Percentiles rank a stretch among this genome's conserved stretches.
These are phyloP conservation scores for Siniperca undulata DNA, from an alignment of 2,797 vertebrate genomes.

Conservation along the genomic window DNA sequence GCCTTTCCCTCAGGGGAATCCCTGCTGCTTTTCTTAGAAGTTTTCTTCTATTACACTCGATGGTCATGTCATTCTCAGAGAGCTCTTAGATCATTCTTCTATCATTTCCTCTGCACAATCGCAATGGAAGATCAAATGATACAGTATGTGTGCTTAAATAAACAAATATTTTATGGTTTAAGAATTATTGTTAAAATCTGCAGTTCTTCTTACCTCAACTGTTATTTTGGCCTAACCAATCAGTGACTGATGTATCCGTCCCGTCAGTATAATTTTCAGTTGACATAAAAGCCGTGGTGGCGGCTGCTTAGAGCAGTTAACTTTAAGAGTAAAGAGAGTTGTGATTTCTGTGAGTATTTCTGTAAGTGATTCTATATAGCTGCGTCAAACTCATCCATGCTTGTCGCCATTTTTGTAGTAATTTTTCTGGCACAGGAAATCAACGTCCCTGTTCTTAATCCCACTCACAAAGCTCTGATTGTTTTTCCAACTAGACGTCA, in stretches of 20 bases:
- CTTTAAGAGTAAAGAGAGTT: background rate
- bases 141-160: slow-evolving; percentile 8
- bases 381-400: background rate
- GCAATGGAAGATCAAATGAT: slow-evolving; percentile 9
- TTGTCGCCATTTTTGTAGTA: background rate
- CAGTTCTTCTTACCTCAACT: background rate
- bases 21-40: slow-evolving; percentile 8
- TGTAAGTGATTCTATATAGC: background rate
- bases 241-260: background rate
- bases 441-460: too few species aligned
- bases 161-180: too few species aligned
- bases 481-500: too few species aligned
- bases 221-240: background rate
- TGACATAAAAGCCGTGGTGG: background rate
- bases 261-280: background rate
- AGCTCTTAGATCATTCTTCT: slow-evolving; percentile 3
- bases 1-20: slow-evolving; percentile 38
- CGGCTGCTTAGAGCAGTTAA: background rate
- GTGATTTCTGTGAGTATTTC: background rate
- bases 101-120: background rate
- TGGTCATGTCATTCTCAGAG: slow-evolving; percentile 9
- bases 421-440: background rate
- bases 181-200: background rate
- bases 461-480: too few species aligned
- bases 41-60: slow-evolving; percentile 31